Evolutionary conservation across 2,113 vertebrate species (phyloP), one percentile per base, ranked within the genome.

Genomic region (Tragelaphus buxtoni): DNA sequence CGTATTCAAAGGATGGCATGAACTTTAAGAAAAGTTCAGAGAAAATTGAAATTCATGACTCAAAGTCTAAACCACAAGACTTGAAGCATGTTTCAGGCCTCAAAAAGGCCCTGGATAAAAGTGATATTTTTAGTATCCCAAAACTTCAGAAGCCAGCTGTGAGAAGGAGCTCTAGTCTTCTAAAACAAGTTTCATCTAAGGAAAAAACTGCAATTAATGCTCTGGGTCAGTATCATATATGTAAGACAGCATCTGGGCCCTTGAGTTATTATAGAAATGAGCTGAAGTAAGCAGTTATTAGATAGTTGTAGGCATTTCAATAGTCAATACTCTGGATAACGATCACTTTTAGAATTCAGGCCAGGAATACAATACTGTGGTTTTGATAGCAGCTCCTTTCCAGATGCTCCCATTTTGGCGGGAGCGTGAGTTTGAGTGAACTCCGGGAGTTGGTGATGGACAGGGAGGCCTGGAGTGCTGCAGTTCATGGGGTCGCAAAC

Each of bases 221-320:
- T 80, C n/a, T 95, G 35, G 95, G 94, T 97, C 13, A 97, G 96
- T 97, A 93, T 63, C 87, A n/a, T 53, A 85, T 69, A 16, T 28
- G 2, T 88, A 61, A 61, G 20, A 92, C 26, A 86, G 55, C 80
- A 82, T 58, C 7, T 84, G 69, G 24, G 26, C 69, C 51, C 35
- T 89, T n/a, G 11, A 69, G 47, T 93, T 24, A 76, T 74, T n/a
- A 39, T 1, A 53, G 92, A 91, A 65, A 76, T 53, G 20, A 56
- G 12, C 28, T 82, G 74, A 79, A 56, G 39, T 32, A 39, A 76
- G 39, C 9, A 14, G 10, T 95, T 76, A 91, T 49, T 94, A 39
- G 26, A 47, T 32, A 63, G 11, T 32, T 80, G 13, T 53, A 86
- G 72, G 9, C n/a, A 63, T 89, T 55, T 92, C 4, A 92, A 3